A percentile compares a stretch with the other conserved stretches of the same genome.
These are phyloP conservation scores for Agrochola circellaris DNA, from an alignment of 2,888 invertebrate genomes.

Conservation along the genomic window DNA sequence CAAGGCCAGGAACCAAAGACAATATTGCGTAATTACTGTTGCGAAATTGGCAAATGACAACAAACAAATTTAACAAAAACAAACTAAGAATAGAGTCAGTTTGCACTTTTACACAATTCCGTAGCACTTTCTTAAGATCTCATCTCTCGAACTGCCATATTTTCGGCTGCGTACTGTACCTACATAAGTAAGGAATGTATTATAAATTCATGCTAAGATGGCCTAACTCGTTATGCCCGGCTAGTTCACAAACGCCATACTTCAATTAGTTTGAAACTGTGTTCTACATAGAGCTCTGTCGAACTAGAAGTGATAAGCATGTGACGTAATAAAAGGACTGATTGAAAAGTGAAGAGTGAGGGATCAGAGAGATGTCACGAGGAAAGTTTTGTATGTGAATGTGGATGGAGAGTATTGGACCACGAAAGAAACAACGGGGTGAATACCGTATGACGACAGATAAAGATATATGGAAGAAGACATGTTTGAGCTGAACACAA, in stretches of 20 bases:
- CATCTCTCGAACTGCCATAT: neutral
- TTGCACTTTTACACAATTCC: neutral
- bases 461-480: neutral
- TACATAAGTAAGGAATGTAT: conserved; percentile 23
- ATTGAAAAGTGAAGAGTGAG: neutral
- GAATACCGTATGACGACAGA: neutral
- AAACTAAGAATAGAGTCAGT: neutral
- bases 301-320: conserved; percentile 16
- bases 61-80: too few relatives aligned
- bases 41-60: too few relatives aligned
- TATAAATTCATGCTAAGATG: conserved; percentile 54
- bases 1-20: too few relatives aligned
- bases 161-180: conserved; percentile 1
- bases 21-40: too few relatives aligned
- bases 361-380: neutral
- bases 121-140: neutral
- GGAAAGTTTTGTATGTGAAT: neutral
- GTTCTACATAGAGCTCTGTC: conserved; percentile 6
- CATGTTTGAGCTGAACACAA: neutral
- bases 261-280: conserved; percentile 55
- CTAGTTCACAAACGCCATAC: conserved; percentile 33
- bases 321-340: neutral
- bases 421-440: neutral
- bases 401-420: neutral
- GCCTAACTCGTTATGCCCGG: conserved; percentile 35